Conservation (phyloP, 2,888 invertebrate species). For the Lumbricus terrestris region DNA sequence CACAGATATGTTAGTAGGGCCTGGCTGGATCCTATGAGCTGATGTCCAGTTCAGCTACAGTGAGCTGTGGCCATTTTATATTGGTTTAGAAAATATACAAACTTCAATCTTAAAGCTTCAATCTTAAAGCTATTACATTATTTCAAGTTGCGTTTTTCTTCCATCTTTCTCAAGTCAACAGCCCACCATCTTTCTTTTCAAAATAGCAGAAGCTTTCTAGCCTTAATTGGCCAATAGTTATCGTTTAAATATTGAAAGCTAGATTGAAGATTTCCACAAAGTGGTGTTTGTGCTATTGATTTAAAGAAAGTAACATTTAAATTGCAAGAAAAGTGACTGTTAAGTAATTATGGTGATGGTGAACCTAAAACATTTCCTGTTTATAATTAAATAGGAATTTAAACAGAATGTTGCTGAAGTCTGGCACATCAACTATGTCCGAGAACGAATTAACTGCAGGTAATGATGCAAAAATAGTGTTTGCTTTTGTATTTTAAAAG, state of each 20-base stretch:
- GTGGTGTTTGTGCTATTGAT: neutral
- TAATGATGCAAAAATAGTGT: neutral
- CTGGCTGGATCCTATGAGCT: neutral
- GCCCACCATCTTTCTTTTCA: neutral
- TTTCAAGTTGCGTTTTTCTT: neutral
- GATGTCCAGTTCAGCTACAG: neutral
- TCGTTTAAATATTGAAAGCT: too few species aligned
- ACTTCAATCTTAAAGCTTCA: neutral
- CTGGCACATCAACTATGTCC: constrained; percentile 18
- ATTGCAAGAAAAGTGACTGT: neutral
- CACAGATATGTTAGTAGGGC: neutral
- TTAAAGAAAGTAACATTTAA: neutral
- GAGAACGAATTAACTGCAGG: constrained; percentile 8
- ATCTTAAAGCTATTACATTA: neutral
- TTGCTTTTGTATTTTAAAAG: neutral
- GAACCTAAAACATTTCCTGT: neutral
- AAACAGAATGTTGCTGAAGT: constrained; percentile 14
- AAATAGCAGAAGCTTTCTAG: neutral
- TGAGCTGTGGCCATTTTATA: neutral
- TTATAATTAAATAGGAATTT: neutral
- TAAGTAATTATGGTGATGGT: neutral
- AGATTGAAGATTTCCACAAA: neutral
- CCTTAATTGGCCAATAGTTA: neutral
- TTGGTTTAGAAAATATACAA: neutral
- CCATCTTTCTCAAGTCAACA: neutral